Evolutionary conservation across 1,140 invertebrate species (phyloP).

Genomic region (Harlomillsia oculata): DNA sequence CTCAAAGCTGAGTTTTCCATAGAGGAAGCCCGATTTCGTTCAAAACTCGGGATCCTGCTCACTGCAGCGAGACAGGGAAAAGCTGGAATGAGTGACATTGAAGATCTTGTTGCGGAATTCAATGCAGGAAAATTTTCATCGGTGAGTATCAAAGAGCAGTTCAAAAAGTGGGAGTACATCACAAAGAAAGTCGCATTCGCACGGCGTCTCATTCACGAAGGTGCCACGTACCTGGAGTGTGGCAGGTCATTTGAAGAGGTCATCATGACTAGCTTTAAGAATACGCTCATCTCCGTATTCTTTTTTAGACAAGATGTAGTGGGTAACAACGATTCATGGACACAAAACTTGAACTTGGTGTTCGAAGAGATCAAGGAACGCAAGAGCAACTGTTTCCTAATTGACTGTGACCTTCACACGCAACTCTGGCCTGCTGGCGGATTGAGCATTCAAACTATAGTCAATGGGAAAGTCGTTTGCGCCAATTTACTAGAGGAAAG

Average conservation of each 20-base stretch:
- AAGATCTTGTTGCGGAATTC: too few relatives aligned
- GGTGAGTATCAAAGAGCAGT: neutral
- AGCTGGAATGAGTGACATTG: too few relatives aligned
- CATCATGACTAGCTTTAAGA: neutral
- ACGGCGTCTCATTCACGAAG: neutral
- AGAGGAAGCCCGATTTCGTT: neutral
- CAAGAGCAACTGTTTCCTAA: too few relatives aligned
- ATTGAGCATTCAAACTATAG: too few relatives aligned
- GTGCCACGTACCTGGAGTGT: neutral
- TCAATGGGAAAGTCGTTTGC: too few relatives aligned
- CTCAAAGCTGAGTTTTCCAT: neutral
- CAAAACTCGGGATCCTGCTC: neutral
- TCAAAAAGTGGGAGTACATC: neutral
- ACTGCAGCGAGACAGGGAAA: neutral
- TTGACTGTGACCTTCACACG: too few relatives aligned
- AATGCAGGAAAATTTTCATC: too few relatives aligned
- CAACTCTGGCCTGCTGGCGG: too few relatives aligned
- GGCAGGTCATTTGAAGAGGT: neutral
- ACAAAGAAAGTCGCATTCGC: neutral
- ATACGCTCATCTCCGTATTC: neutral
- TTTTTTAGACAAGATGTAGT: neutral
- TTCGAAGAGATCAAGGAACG: too few relatives aligned
- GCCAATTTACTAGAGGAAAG: too few relatives aligned
- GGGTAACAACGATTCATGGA: neutral
- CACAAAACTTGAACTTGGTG: too few relatives aligned